phyloP scores from a whole-genome alignment of 2,888 invertebrate genomes.

The Melanchra persicariae region DNA sequence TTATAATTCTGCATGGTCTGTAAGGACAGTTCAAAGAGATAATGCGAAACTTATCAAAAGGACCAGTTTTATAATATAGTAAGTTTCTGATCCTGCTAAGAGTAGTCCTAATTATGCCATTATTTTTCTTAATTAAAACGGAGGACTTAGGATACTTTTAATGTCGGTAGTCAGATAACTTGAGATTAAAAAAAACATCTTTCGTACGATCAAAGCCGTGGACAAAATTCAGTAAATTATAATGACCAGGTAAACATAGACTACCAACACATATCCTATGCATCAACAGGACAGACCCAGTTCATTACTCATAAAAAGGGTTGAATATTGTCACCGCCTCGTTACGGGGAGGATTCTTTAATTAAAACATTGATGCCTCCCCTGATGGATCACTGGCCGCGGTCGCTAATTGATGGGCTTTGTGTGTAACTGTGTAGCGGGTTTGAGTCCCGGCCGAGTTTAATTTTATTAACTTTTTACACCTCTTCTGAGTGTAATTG shows the following conservation, averaged over 20 bases:
- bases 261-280: background rate
- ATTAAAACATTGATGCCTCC: constrained; percentile 76
- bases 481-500: constrained; percentile 36
- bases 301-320: constrained; percentile 66
- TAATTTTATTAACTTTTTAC: constrained; percentile 71
- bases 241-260: constrained; percentile 3
- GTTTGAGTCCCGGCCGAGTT: constrained; percentile 58
- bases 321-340: constrained; percentile 60
- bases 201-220: background rate
- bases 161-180: no score
- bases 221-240: background rate
- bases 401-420: constrained; percentile 76
- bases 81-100: no score
- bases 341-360: constrained; percentile 72
- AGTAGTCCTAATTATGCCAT: no score
- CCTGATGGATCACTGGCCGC: constrained; percentile 77
- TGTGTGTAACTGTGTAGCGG: constrained; percentile 58
- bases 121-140: no score
- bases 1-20: no score
- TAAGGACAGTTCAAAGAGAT: no score
- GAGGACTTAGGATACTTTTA: no score
- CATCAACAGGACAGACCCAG: constrained; percentile 1
- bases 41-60: no score
- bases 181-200: background rate
- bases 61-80: no score